Percentiles rank a stretch among this genome's conserved stretches.
These are phyloP conservation scores for Semibalanus balanoides DNA, from an alignment of 1,140 invertebrate species.

Conservation along the genomic window DNA sequence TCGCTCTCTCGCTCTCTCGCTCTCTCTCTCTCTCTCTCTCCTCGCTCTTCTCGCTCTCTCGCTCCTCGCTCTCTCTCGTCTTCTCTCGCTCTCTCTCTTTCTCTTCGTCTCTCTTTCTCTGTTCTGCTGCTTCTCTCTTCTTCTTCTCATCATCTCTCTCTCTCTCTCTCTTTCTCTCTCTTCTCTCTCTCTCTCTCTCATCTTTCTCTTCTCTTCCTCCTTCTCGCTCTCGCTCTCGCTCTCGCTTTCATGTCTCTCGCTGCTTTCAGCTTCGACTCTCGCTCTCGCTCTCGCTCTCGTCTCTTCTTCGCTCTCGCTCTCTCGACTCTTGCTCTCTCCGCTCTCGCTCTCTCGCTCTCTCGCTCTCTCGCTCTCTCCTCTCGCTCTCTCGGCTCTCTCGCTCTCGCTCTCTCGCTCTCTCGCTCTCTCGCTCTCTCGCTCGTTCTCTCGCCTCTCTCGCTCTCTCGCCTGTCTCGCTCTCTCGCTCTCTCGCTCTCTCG, in stretches of 20 bases:
- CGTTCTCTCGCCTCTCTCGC: neutral
- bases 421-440: constrained; percentile 3
- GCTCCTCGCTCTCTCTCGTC: too few species aligned
- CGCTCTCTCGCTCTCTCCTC: neutral
- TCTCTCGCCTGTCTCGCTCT: constrained; percentile 2
- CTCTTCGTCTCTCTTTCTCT: too few species aligned
- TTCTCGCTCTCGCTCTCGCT: neutral
- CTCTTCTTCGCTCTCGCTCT: neutral
- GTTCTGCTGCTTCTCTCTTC: too few species aligned
- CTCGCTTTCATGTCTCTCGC: neutral
- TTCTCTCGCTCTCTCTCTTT: too few species aligned
- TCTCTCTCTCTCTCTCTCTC: too few species aligned
- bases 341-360: neutral
- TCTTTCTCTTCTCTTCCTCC: too few species aligned
- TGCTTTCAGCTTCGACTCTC: neutral
- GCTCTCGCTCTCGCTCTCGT: neutral
- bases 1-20: too few species aligned
- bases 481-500: neutral
- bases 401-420: constrained; percentile 6
- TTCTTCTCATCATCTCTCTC: too few species aligned
- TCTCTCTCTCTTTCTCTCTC: too few species aligned
- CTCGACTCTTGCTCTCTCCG: neutral
- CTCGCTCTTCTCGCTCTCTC: too few species aligned
- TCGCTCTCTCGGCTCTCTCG: neutral
- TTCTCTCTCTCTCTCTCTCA: too few species aligned